Conservation (phyloP, 2,113 vertebrate species). For the Pao palembangensis region DNA sequence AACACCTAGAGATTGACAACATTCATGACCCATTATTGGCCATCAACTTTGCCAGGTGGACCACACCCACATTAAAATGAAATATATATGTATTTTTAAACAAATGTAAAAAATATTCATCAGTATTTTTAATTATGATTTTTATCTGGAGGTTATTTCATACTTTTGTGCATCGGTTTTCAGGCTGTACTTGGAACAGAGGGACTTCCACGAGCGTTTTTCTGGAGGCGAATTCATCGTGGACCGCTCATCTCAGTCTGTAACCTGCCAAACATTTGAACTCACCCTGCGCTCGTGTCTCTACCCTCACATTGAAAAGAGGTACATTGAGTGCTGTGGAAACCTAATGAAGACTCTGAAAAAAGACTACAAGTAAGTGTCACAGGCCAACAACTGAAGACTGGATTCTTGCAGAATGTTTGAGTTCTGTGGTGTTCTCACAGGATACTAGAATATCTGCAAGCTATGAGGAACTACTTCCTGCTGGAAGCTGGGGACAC, state of each 20-base stretch:
- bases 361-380: constrained; percentile 87
- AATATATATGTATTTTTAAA: too few species aligned
- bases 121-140: too few species aligned
- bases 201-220: constrained; percentile 90
- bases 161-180: background rate
- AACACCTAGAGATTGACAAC: constrained; percentile 85
- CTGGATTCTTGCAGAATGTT: background rate
- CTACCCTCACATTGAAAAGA: constrained; percentile 91
- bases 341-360: constrained; percentile 95
- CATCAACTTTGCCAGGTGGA: constrained; percentile 95
- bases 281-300: constrained; percentile 92
- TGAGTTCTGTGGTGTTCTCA: constrained; percentile 5
- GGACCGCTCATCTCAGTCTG: constrained; percentile 92
- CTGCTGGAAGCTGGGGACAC: constrained; percentile 98
- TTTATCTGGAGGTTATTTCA: too few species aligned
- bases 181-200: constrained; percentile 93
- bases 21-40: constrained; percentile 89
- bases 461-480: constrained; percentile 98
- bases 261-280: constrained; percentile 96
- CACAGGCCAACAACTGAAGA: background rate
- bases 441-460: constrained; percentile 92
- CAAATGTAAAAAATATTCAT: too few species aligned
- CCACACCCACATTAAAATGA: background rate
- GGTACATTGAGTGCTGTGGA: constrained; percentile 95
- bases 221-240: constrained; percentile 84